Evolutionary conservation across 2,113 vertebrate genomes (phyloP), one percentile per base, ranked within the genome.

Genomic region (Leuciscus idus): DNA sequence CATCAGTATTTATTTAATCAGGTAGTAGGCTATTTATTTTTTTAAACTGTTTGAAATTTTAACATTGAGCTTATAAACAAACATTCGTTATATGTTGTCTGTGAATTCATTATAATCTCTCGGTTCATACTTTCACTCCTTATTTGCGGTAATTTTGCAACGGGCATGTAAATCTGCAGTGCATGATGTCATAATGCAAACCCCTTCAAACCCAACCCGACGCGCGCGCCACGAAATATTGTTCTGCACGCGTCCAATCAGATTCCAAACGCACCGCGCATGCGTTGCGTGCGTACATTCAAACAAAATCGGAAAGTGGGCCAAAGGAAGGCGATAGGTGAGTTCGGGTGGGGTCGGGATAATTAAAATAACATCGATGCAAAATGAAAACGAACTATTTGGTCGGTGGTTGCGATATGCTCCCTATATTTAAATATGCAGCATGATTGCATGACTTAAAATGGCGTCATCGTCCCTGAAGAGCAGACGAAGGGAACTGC

Each of bases 251-350:
- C 15, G 36, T 46, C 80, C n/a, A 62, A 81, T 81, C 55, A 81
- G 57, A 62, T 26, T 36, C 48, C 2, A 23, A 21, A 33, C 21
- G n/a, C 72, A 43, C 52, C 43, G 81, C 89, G 89, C 89, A 84
- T 83, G 89, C 87, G 89, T 85, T 12, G 13, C 46, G 59, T 68
- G 84, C 86, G 79, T 46, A 87, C 57, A 83, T 85, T 89, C 78
- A 86, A 87, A 89, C 83, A 55, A 85, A 81, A 86, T 39, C 84
- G 30, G 39, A 89, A 88, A 85, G 74, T 75, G 26, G 75, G 84
- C 82, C 87, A 82, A 91, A 82, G 62, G 84, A 91, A 52, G 79
- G 52, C 76, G 55, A 19, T 76, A 23, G 88, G 85, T 77, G 74
- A 70, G 77, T 87, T 88, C 79, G 81, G 85, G 72, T 19, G 73